phyloP scores from a whole-genome alignment of 2,113 vertebrate genomes.

The Ascaphus truei region DNA sequence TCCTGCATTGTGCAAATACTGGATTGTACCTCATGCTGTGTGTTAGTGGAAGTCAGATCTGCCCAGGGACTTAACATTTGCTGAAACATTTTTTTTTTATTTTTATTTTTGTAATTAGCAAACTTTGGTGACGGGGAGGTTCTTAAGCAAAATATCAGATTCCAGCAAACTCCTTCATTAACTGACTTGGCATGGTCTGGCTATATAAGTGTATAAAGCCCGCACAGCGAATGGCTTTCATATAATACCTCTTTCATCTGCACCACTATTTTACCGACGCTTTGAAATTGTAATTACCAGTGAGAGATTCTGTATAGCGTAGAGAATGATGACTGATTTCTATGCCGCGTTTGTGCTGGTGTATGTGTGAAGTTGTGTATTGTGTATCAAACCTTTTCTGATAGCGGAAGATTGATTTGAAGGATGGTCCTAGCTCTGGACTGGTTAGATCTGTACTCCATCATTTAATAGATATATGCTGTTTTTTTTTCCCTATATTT shows the following conservation, averaged over 20 bases:
- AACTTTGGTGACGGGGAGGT: constrained; percentile 53
- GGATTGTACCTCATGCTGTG: constrained; percentile 60
- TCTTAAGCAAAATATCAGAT: constrained; percentile 58
- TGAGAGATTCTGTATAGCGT: constrained; percentile 77
- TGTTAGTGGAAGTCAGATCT: constrained; percentile 58
- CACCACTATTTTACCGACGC: constrained; percentile 58
- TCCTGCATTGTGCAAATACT: constrained; percentile 59
- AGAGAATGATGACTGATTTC: constrained; percentile 70
- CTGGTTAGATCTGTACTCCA: constrained; percentile 86
- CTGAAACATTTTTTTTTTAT: constrained; percentile 13
- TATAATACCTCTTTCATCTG: constrained; percentile 66
- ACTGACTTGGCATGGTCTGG: constrained; percentile 65
- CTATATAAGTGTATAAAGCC: constrained; percentile 61
- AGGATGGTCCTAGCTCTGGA: constrained; percentile 73
- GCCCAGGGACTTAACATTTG: constrained; percentile 49
- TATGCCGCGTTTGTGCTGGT: constrained; percentile 66
- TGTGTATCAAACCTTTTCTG: constrained; percentile 76
- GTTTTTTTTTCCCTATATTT: constrained; percentile 64
- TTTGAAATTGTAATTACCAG: constrained; percentile 57
- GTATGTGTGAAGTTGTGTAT: constrained; percentile 85
- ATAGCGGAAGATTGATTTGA: constrained; percentile 71
- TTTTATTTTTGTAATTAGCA: constrained; percentile 42
- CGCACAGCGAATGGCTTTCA: constrained; percentile 66
- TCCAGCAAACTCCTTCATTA: constrained; percentile 54
- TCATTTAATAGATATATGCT: constrained; percentile 78